Evolutionary conservation across 30 jellyfish, hydroid and myxozoan species (phyloP), one percentile per base, ranked within the genome.

Genomic region (Aurelia sp.): DNA sequence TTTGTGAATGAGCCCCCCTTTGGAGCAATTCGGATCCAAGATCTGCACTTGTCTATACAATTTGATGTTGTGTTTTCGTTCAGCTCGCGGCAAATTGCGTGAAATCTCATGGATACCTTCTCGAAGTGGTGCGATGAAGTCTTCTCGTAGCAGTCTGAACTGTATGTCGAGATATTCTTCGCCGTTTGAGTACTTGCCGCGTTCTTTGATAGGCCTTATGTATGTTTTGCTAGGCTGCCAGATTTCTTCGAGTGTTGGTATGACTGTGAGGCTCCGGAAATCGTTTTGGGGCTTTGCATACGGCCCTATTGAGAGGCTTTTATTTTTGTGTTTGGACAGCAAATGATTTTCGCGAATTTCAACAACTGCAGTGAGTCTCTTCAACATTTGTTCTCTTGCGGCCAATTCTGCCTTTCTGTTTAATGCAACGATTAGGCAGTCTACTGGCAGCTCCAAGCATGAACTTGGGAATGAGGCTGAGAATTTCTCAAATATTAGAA

Each of bases 161-260:
- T 88, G 96, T 33, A 79, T 76, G 50, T 88, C 90, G 66, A 88
- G 73, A 73, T 88, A 88, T n/a, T 79, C 84, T 20, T 78, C 88
- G 3, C 62, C 83, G 44, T 71, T 73, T 13, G 37, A 19, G 66
- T 88, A 79, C 8, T 51, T 59, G 20, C 97, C 97, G 44, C 76
- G 61, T 22, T 86, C 52, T 83, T 83, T 82, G 72, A 90, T 82
- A 13, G 97, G 91, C 18, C 96, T 65, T 19, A 88, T 92, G 53
- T 57, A 76, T 11, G 88, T 71, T 20, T 40, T 59, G 55, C 59
- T 69, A 11, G 65, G 33, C 13, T 47, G 61, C 22, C 18, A 17
- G 21, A 88, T 19, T n/a, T 88, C 96, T 8, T 78, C 74, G 18
- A 44, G 23, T 10, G 92, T 79, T 61, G 96, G 96, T 35, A 78